A percentile compares a stretch with the other conserved stretches of the same genome.
Evolutionary conservation across 2,888 invertebrate genomes (phyloP).

Genomic region (Nomada hirtipes): DNA sequence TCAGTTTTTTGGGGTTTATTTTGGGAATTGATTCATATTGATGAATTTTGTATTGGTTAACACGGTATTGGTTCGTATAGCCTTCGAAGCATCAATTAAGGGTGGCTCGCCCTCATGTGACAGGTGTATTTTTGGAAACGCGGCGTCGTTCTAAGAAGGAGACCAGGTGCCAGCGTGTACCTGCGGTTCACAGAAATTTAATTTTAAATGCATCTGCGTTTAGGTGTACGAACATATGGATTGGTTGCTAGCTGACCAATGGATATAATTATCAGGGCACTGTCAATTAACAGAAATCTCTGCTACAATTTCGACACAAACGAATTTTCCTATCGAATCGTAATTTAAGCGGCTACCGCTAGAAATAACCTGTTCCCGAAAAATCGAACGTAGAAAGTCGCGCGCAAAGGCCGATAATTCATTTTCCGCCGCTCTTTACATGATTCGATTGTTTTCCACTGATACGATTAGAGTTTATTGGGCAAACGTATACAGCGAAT

Average conservation of each 20-base stretch:
- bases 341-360: no score
- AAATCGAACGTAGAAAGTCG: background rate
- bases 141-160: slow-evolving; percentile 41
- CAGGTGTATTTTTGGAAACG: slow-evolving; percentile 35
- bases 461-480: slow-evolving; percentile 12
- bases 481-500: background rate
- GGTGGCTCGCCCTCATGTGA: background rate
- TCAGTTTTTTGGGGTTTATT: no score
- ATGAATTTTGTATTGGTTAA: no score
- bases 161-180: slow-evolving; percentile 24
- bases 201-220: slow-evolving; percentile 36
- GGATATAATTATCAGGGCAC: slow-evolving; percentile 34
- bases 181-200: slow-evolving; percentile 23
- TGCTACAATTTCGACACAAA: background rate
- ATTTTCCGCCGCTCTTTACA: background rate
- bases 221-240: slow-evolving; percentile 47
- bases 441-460: slow-evolving; percentile 21
- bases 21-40: background rate
- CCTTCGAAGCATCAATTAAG: background rate
- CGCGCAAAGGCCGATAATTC: background rate
- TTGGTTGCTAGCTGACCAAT: slow-evolving; percentile 37
- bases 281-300: slow-evolving; percentile 9
- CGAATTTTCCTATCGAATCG: no score
- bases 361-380: slow-evolving; percentile 10
- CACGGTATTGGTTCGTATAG: background rate